Evolutionary conservation across 2,113 vertebrate genomes (phyloP), one percentile per base, ranked within the genome.

Genomic region (Laterallus jamaicensis): DNA sequence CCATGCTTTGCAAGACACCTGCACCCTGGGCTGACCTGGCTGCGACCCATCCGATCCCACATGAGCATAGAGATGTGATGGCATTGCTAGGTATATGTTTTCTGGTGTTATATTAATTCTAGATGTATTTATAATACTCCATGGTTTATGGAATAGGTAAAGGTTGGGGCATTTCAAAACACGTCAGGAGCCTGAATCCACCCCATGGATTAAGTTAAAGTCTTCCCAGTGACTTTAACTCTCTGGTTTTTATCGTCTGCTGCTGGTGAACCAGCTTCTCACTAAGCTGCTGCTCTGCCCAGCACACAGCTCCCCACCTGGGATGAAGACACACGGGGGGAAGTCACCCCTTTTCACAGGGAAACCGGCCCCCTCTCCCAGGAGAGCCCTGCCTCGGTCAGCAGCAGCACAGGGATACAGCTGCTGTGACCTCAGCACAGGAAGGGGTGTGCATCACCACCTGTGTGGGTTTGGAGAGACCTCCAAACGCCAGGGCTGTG

Each of bases 1-100:
- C 35, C 26, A 2, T 5, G 4, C 12, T 31, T 59, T 42, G 15
- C 26, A n/a, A 64, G 42, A 11, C 21, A 3, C 19, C n/a, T 15
- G 62, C 49, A 17, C n/a, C 64, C 55, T 42, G 42, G 20, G 29
- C 58, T 1, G 1, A 18, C 13, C 82, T 44, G 32, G 6, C 1
- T 0, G 64, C 0, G 3, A 35, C 0, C 49, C 49, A 22, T 15
- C 10, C 10, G 10, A 49, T 49, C 56, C 54, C 3, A 3, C 0
- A 11, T 50, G 50, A 42, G 50, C 64, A 15, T 18, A 19, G 60
- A 60, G 54, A 54, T 1, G 28, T 5, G 3, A n/a, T 37, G 5
- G 5, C 9, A 50, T 3, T 2, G 11, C 44, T 28, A 15, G 31
- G 19, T 1, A 1, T 2, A 4, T 35, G 35, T 11, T 8, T 13